Percentiles rank a stretch among this genome's conserved stretches.
phyloP scores from a whole-genome alignment of 2,113 vertebrate genomes.

The Hucho hucho region DNA sequence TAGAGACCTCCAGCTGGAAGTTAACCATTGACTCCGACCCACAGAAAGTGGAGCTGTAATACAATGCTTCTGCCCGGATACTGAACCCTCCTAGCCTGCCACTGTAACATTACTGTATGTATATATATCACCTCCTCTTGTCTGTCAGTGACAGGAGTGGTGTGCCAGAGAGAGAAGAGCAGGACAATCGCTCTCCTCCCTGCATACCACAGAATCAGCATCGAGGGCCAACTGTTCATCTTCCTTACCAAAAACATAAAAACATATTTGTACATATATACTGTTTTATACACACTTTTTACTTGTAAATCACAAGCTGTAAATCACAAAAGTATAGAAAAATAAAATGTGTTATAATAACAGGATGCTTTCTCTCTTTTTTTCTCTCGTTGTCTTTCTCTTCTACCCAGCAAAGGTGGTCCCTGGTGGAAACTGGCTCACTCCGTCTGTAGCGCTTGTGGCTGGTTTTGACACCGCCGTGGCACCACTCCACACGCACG shows the following conservation, averaged over 20 bases:
- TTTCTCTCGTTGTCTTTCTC: slow-evolving; percentile 21
- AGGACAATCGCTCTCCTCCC: slow-evolving; percentile 56
- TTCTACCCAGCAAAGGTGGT: slow-evolving; percentile 59
- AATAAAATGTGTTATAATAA: slow-evolving; percentile 79
- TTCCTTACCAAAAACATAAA: slow-evolving; percentile 73
- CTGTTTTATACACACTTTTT: slow-evolving; percentile 68
- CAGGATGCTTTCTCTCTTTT: slow-evolving; percentile 56
- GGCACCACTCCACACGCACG: slow-evolving; percentile 57
- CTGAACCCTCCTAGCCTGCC: slow-evolving; percentile 47
- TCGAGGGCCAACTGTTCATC: slow-evolving; percentile 70
- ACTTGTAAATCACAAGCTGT: slow-evolving; percentile 55
- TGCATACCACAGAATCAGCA: slow-evolving; percentile 65
- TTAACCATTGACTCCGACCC: slow-evolving; percentile 51
- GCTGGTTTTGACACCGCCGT: slow-evolving; percentile 59
- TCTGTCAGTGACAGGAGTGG: slow-evolving; percentile 49
- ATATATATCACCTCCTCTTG: slow-evolving; percentile 25
- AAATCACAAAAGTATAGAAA: slow-evolving; percentile 80
- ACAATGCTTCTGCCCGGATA: slow-evolving; percentile 56
- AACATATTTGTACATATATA: slow-evolving; percentile 66
- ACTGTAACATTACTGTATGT: slow-evolving; percentile 21
- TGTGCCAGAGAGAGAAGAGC: slow-evolving; percentile 58
- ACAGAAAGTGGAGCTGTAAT: slow-evolving; percentile 54
- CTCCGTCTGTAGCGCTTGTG: slow-evolving; percentile 64
- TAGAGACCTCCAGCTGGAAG: slow-evolving; percentile 30
- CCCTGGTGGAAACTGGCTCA: slow-evolving; percentile 64